Base-by-base conservation (phyloP, 2,113 vertebrate genomes). In the Dascyllus trimaculatus region DNA sequence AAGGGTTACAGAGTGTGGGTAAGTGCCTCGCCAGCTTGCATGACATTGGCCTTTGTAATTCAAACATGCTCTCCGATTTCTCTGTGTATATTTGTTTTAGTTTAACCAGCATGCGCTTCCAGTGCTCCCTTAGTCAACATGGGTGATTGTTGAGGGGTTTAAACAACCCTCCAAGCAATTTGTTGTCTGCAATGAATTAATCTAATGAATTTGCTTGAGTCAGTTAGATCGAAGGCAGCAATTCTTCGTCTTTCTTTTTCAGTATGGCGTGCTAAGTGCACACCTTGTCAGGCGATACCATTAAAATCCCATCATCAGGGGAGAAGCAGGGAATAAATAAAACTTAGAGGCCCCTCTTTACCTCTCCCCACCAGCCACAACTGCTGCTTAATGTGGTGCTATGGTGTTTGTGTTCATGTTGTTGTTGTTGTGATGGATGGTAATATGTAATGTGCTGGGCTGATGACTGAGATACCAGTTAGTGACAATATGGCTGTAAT, bases 131-230 rank as follows among this genome's bases (percentile, higher is more conserved):
- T 52, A 82, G 81, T 87, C 90, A 90, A 90, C 88, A 88, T 24
- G 60, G 80, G 78, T 85, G 89, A 93, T 93, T 94, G 93, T 75
- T 89, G 71, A 88, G 92, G 90, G 91, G 88, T 85, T 92, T 89
- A 81, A 90, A 81, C 78, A 90, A 90, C 61, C 67, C 92, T 91
- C 85, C 72, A 80, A 94, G 90, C 93, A 92, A 93, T 93, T 88
- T 90, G 81, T 89, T 88, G 73, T 76, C 82, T 29, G 75, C 68
- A 80, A 86, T 71, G 75, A 88, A 90, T 78, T 90, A 84, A 83
- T 91, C 60, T 91, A 91, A 93, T 89, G 87, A 92, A 92, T 89
- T 91, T 80, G 70, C 65, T 82, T n/a, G 58, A 85, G 88, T 91
- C 91, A 92, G 87, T 92, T 90, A 92, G 85, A 86, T 61, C 22